Evolutionary conservation across 2,888 invertebrate species (phyloP).

Genomic region (Apamea crenata): DNA sequence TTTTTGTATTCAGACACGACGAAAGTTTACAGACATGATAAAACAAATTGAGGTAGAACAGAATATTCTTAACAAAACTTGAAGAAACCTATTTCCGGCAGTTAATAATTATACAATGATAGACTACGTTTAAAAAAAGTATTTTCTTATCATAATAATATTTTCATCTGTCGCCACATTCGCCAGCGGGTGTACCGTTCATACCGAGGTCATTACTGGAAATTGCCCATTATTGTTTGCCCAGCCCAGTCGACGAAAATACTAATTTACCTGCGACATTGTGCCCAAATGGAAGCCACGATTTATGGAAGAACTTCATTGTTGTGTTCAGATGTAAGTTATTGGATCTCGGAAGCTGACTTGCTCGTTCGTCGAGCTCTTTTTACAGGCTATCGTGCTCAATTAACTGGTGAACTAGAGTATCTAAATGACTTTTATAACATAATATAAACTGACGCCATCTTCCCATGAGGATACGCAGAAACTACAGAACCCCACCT

Average conservation of each 20-base stretch:
- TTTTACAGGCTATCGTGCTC: neutral
- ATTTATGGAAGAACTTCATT: conserved; percentile 59
- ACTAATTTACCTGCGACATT: conserved; percentile 80
- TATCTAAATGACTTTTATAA: neutral
- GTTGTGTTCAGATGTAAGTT: conserved; percentile 34
- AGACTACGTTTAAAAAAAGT: neutral
- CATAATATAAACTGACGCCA: neutral
- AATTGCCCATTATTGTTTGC: conserved; percentile 85
- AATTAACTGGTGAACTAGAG: neutral
- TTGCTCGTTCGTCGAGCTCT: neutral
- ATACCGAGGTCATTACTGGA: conserved; percentile 77
- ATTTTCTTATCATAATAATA: neutral
- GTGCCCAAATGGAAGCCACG: conserved; percentile 61
- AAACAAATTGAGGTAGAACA: neutral
- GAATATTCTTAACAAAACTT: neutral
- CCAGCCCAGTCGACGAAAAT: conserved; percentile 82
- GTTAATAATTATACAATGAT: neutral
- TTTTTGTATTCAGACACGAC: too few relatives aligned
- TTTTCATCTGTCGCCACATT: conserved; percentile 33
- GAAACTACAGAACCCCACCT: too few relatives aligned
- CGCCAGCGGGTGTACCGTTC: conserved; percentile 68
- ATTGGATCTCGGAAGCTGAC: conserved; percentile 18
- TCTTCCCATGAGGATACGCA: too few relatives aligned
- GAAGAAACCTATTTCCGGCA: neutral
- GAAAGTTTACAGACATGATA: neutral